phyloP scores from a whole-genome alignment of 2,888 invertebrate species.

The Aromia moschata region DNA sequence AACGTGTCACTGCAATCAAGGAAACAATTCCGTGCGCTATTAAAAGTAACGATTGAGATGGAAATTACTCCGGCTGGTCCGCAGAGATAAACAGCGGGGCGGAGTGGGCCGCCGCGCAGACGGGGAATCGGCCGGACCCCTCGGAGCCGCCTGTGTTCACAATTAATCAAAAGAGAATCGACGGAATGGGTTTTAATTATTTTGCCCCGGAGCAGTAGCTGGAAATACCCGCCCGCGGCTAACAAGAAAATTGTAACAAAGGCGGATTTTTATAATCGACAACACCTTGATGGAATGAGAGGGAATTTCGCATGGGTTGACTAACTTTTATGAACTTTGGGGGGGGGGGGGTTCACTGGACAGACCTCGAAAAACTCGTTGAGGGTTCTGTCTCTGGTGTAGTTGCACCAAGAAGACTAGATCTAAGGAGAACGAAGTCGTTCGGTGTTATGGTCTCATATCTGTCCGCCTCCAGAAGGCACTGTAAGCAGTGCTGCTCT shows the following conservation, averaged over 20 bases:
- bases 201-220: constrained; percentile 50
- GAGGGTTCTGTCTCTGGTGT: too few species aligned
- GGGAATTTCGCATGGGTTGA: too few species aligned
- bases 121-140: constrained; percentile 44
- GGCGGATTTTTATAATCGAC: neutral
- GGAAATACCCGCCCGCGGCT: constrained; percentile 3
- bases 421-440: too few species aligned
- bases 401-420: too few species aligned
- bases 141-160: constrained; percentile 57
- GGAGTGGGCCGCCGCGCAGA: constrained; percentile 51
- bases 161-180: constrained; percentile 64
- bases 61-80: constrained; percentile 63
- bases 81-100: constrained; percentile 60
- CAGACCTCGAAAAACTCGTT: too few species aligned
- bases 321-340: too few species aligned
- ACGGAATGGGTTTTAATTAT: constrained; percentile 63
- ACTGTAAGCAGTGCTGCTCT: too few species aligned
- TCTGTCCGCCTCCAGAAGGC: too few species aligned
- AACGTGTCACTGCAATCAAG: constrained; percentile 64
- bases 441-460: too few species aligned
- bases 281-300: too few species aligned
- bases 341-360: too few species aligned
- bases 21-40: constrained; percentile 63
- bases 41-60: constrained; percentile 66
- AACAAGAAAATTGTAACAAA: neutral